Percentiles rank a stretch among this genome's conserved stretches.
Evolutionary conservation across 1,140 invertebrate genomes (phyloP).

Genomic region (Drosophila saltans): DNA sequence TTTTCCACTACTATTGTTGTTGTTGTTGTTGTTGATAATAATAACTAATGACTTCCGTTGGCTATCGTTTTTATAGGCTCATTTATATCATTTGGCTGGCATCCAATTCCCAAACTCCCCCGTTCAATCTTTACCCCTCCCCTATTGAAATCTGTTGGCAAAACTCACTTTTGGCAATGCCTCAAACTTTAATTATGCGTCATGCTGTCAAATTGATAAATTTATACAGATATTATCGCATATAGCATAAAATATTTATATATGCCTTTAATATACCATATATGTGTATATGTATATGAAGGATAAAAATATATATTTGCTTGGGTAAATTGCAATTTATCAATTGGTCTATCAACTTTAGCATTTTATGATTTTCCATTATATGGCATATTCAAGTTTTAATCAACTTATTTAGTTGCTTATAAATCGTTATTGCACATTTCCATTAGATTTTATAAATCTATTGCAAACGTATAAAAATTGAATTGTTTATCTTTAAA

Average conservation of each 20-base stretch:
- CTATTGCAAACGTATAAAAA: too few species aligned
- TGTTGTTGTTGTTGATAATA: conserved; percentile 21
- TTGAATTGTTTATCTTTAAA: too few species aligned
- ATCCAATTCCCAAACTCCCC: conserved; percentile 34
- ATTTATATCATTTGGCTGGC: conserved; percentile 52
- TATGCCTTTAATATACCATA: too few species aligned
- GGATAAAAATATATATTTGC: neutral
- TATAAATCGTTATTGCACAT: too few species aligned
- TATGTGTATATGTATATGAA: too few species aligned
- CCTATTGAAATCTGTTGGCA: conserved; percentile 26
- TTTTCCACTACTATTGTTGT: neutral
- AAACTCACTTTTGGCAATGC: conserved; percentile 49
- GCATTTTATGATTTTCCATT: too few species aligned
- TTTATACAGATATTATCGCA: conserved; percentile 4
- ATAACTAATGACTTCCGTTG: conserved; percentile 56
- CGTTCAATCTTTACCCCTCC: neutral
- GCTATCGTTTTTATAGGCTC: conserved; percentile 39
- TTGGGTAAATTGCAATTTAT: too few species aligned
- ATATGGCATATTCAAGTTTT: too few species aligned
- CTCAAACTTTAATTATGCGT: conserved; percentile 64
- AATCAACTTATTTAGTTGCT: too few species aligned
- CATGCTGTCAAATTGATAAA: conserved; percentile 50
- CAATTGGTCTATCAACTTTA: too few species aligned
- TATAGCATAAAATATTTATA: neutral
- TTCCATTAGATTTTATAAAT: too few species aligned